Base-by-base conservation (phyloP, 2,888 invertebrate genomes). In the Drosophila greeni region DNA sequence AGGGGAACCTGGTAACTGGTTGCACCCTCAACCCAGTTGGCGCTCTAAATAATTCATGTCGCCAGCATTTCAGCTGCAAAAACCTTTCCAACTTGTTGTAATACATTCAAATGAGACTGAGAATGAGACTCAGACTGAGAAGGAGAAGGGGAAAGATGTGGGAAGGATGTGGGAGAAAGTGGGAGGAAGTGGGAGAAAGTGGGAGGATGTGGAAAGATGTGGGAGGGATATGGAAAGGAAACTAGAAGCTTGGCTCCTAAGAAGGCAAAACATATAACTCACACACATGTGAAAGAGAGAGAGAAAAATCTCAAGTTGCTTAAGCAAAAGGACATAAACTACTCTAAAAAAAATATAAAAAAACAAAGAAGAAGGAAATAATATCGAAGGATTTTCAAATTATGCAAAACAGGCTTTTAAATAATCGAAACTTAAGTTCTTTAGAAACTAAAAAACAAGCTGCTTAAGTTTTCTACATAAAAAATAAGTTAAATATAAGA, bases 11-110 rank as follows among this genome's bases (percentile, higher is more conserved):
- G 42, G 24, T 24, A 23, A 42, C n/a, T 20, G 24, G 31, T 18
- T 18, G n/a, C 34, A 34, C 24, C 40, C 70, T 70, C 39, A 65
- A 52, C 33, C 42, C 59, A 43, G 55, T 43, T 68, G 72, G 73
- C 42, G 80, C 43, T 82, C 82, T 84, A 79, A 84, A 79, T 84
- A 82, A 84, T 84, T 79, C 72, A 84, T 82, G 82, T 68, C 60
- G 80, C 69, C 79, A 71, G 73, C 79, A 70, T 66, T 80, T 75
- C 75, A 74, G 58, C 74, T 49, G 45, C 52, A 40, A 40, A 40
- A 70, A 62, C 61, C 66, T 75, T 77, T 83, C 62, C 66, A 75
- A 84, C 84, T 73, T 79, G 81, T 75, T 83, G 72, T 84, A 73
- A 72, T 74, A 53, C 82, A 79, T 79, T 82, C 75, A 79, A 82